These are phyloP conservation scores for Metridium senile DNA, from an alignment of 92 coral and sea anemone species.

Conservation along the genomic window DNA sequence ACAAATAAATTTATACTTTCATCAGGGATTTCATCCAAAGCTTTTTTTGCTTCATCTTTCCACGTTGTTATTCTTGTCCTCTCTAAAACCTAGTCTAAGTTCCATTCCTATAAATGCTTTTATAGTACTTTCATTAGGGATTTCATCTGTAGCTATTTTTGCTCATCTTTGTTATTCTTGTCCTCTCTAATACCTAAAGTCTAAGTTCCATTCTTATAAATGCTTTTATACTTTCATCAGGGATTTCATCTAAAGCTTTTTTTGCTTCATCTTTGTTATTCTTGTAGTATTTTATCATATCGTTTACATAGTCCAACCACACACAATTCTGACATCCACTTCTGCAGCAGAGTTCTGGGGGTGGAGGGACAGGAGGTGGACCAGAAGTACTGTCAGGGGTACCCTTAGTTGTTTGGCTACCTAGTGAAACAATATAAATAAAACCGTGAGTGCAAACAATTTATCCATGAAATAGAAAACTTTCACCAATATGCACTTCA, in stretches of 20 bases:
- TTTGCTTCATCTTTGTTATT: conserved; percentile 63
- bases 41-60: conserved; percentile 65
- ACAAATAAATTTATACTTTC: conserved; percentile 81
- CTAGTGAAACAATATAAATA: neutral
- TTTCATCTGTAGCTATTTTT: neutral
- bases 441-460: neutral
- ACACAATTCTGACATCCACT: conserved; percentile 99
- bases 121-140: neutral
- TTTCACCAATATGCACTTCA: no score
- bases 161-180: neutral
- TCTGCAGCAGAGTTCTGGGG: conserved; percentile 91
- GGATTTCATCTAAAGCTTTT: conserved; percentile 78
- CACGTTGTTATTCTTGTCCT: conserved; percentile 64
- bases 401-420: conserved; percentile 5
- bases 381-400: conserved; percentile 1
- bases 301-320: conserved; percentile 88
- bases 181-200: neutral
- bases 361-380: conserved; percentile 80
- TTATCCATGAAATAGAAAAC: neutral
- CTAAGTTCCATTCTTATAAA: conserved; percentile 48
- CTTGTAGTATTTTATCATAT: conserved; percentile 61
- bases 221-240: conserved; percentile 83
- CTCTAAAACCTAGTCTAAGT: no score
- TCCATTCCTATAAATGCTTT: neutral
- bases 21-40: conserved; percentile 83